Percentiles rank a stretch among this genome's conserved stretches.
Conservation (phyloP, 30 jellyfish, hydroid and myxozoan genomes). For the Cassiopea andromeda region DNA sequence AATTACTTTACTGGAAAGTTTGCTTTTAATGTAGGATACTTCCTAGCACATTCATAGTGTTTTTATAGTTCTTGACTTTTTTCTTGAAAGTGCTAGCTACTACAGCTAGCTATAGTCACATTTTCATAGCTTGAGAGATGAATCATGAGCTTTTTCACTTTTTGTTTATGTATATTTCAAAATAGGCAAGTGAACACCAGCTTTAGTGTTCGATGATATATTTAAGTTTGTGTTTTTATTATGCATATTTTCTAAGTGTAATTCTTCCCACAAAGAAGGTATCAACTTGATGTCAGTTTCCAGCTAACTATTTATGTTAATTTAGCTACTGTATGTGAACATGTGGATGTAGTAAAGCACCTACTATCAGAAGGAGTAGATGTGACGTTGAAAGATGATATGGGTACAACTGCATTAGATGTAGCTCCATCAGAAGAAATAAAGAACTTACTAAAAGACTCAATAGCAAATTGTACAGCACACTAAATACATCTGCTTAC, state of each 20-base stretch:
- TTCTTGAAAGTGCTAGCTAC: no score
- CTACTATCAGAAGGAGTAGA: slow-evolving; percentile 61
- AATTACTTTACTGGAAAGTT: not conserved
- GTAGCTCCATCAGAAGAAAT: slow-evolving; percentile 30
- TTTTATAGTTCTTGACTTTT: no score
- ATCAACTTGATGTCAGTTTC: no score
- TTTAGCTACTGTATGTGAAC: slow-evolving; percentile 79
- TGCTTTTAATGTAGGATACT: not conserved
- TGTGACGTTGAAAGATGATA: slow-evolving; percentile 30
- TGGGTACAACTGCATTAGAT: slow-evolving; percentile 60
- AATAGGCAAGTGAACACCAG: no score
- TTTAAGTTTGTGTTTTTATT: no score
- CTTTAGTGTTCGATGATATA: no score
- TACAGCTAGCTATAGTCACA: no score
- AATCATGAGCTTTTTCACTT: no score
- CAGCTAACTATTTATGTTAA: not conserved
- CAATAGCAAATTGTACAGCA: not conserved
- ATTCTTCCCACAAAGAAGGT: no score
- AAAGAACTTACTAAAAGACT: not conserved
- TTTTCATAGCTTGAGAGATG: no score
- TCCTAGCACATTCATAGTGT: not conserved
- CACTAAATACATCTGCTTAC: not conserved
- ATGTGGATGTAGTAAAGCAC: slow-evolving; percentile 16
- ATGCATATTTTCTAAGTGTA: no score
- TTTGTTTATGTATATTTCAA: no score